A percentile compares a stretch with the other conserved stretches of the same genome.
These are phyloP conservation scores for Heliconius charithonia DNA, from an alignment of 2,888 invertebrate species.

Conservation along the genomic window DNA sequence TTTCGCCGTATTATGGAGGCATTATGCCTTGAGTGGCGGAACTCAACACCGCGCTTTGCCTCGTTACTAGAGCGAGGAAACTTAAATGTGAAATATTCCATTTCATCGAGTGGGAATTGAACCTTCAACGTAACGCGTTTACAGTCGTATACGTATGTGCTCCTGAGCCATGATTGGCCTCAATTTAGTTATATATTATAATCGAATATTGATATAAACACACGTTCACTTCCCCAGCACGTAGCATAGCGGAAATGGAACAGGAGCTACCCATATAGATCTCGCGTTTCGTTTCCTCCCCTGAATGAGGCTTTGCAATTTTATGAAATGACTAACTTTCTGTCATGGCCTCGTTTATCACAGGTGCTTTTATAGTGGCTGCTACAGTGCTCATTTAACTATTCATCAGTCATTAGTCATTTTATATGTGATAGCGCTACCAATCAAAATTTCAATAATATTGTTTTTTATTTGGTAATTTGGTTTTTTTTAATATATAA, in stretches of 20 bases:
- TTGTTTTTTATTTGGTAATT: background rate
- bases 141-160: no score
- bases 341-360: background rate
- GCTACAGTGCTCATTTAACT: background rate
- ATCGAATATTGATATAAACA: conserved; percentile 30
- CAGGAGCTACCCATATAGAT: conserved; percentile 38
- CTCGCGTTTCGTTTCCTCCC: conserved; percentile 24
- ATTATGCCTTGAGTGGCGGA: no score
- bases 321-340: conserved; percentile 27
- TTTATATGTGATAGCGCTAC: background rate
- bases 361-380: background rate
- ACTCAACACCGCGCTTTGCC: no score
- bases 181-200: background rate
- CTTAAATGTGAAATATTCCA: no score
- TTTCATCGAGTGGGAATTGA: no score
- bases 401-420: background rate
- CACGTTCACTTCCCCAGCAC: conserved; percentile 34
- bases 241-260: conserved; percentile 45
- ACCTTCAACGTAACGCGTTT: no score
- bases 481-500: background rate
- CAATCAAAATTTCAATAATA: background rate
- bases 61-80: no score
- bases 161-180: no score
- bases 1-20: no score
- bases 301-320: conserved; percentile 16